Evolutionary conservation across 2,797 vertebrate species (phyloP).

Genomic region (Melanotaenia nigrans): DNA sequence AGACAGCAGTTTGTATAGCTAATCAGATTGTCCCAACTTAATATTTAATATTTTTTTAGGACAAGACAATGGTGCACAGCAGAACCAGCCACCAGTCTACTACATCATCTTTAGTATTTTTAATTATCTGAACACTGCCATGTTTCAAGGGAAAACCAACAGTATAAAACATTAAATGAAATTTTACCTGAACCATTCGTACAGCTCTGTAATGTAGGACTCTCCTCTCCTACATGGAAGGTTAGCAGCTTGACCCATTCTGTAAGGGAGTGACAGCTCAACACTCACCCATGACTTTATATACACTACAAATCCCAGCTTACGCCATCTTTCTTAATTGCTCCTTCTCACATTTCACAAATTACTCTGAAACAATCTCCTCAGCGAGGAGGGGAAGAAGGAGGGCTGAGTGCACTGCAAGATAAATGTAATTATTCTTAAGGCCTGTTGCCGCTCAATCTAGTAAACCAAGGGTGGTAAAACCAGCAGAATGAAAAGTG

Average conservation of each 20-base stretch:
- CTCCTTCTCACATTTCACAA: constrained; percentile 58
- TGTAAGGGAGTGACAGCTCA: constrained; percentile 24
- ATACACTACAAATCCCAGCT: constrained; percentile 69
- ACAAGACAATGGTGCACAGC: no score
- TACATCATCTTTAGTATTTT: neutral
- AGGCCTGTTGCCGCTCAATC: constrained; percentile 9
- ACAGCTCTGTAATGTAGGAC: constrained; percentile 76
- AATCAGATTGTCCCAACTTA: no score
- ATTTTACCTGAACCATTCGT: constrained; percentile 82
- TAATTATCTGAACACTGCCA: neutral
- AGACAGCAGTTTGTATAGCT: no score
- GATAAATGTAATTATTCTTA: constrained; percentile 63
- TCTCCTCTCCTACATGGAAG: constrained; percentile 68
- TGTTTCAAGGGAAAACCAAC: neutral
- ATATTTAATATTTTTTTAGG: no score
- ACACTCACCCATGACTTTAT: constrained; percentile 24
- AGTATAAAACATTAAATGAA: neutral
- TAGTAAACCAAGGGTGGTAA: neutral
- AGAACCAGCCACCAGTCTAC: no score
- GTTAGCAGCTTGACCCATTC: constrained; percentile 79
- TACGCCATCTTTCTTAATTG: constrained; percentile 67
- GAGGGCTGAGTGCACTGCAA: neutral
- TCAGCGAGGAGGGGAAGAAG: constrained; percentile 2
- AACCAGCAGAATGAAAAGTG: neutral
- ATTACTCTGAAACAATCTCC: constrained; percentile 69